These are phyloP conservation scores for Drosophila phalerata DNA, from an alignment of 2,888 invertebrate genomes.

Conservation along the genomic window DNA sequence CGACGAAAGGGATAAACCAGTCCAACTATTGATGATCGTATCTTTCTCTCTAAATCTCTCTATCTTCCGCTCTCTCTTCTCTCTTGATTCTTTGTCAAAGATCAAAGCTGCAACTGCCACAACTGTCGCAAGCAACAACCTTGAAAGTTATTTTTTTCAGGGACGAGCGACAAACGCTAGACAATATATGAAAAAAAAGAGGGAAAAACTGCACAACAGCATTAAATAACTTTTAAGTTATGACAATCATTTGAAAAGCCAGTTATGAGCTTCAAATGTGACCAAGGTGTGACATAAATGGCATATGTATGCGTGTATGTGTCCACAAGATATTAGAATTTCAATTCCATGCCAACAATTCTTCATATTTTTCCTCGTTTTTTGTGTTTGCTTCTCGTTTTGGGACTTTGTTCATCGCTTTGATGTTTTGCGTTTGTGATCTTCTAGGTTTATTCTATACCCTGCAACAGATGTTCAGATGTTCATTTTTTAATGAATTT, in stretches of 20 bases:
- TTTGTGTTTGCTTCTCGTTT: constrained; percentile 2
- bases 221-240: constrained; percentile 20
- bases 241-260: constrained; percentile 6
- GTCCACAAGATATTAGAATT: background rate
- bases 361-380: constrained; percentile 1
- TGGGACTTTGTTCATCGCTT: constrained; percentile 6
- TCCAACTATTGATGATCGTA: background rate
- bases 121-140: constrained; percentile 58
- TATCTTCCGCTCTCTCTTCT: background rate
- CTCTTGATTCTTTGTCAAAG: constrained; percentile 4
- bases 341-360: constrained; percentile 12
- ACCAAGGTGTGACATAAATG: constrained; percentile 26
- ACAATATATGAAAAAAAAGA: constrained; percentile 52
- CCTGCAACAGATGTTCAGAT: background rate
- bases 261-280: constrained; percentile 21
- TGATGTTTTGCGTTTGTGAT: constrained; percentile 10
- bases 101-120: constrained; percentile 2
- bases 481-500: background rate
- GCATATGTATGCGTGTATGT: background rate
- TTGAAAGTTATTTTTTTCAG: constrained; percentile 83
- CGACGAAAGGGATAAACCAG: constrained; percentile 5
- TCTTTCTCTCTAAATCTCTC: too few relatives aligned
- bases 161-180: constrained; percentile 71
- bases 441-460: background rate
- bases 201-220: constrained; percentile 39